Conservation (phyloP, 2,888 invertebrate species). For the Chloroclystis v-ata region DNA sequence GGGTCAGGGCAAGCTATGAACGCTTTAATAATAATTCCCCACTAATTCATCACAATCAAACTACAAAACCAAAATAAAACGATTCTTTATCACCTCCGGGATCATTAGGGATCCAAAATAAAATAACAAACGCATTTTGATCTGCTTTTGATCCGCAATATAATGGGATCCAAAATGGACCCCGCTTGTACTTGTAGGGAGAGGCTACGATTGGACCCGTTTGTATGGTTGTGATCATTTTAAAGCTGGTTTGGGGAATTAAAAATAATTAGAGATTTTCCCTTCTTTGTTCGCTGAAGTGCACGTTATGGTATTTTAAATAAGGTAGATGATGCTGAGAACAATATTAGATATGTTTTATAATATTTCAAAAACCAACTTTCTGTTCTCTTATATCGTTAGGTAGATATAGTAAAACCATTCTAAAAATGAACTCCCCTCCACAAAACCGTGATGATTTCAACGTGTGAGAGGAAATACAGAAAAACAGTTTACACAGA, state of each 20-base stretch:
- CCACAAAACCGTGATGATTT: no score
- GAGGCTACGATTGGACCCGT: constrained; percentile 9
- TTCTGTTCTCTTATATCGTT: no score
- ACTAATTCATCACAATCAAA: constrained; percentile 5
- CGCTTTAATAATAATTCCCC: not conserved
- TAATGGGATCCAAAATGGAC: constrained; percentile 37
- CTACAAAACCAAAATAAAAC: constrained; percentile 15
- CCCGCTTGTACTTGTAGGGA: constrained; percentile 31
- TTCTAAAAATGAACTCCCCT: no score
- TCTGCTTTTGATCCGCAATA: constrained; percentile 31
- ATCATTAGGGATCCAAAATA: constrained; percentile 24
- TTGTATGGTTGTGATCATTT: constrained; percentile 10
- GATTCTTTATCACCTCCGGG: constrained; percentile 32
- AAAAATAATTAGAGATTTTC: not conserved
- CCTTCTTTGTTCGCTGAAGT: not conserved
- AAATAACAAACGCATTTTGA: constrained; percentile 33
- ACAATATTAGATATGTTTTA: no score
- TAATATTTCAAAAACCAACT: no score
- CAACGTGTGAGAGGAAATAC: no score
- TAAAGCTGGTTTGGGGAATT: constrained; percentile 5
- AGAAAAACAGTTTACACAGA: no score
- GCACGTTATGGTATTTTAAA: no score
- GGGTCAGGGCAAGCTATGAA: not conserved
- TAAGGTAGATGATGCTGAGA: no score
- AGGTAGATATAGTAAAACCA: no score